phyloP scores from a whole-genome alignment of 2,113 vertebrate species.

The Pagrus major region DNA sequence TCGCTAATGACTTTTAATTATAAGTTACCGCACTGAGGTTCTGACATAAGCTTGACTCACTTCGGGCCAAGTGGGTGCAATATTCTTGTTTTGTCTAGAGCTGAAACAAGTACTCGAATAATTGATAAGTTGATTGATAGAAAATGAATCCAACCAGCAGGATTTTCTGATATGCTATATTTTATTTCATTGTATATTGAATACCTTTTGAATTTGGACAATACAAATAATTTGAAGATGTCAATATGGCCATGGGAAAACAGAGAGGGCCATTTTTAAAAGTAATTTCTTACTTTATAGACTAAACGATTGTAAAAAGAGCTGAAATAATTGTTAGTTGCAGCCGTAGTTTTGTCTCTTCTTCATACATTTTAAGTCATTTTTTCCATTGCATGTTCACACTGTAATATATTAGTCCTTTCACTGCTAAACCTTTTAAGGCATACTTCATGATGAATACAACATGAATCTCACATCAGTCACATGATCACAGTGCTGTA shows the following conservation, averaged over 20 bases:
- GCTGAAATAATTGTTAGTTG: not conserved
- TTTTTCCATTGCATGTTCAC: not conserved
- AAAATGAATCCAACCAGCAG: not conserved
- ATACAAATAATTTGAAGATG: not conserved
- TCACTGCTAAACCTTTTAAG: not conserved
- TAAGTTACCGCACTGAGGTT: conserved; percentile 28
- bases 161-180: not conserved
- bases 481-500: not conserved
- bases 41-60: not conserved
- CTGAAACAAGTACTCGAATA: not conserved
- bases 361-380: not conserved
- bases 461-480: not conserved
- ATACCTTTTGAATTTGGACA: not conserved
- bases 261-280: not conserved
- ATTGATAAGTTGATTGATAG: not conserved
- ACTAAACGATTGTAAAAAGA: not conserved
- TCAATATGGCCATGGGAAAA: not conserved
- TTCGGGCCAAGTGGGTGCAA: not conserved
- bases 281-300: not conserved
- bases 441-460: not conserved
- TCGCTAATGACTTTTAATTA: conserved; percentile 48
- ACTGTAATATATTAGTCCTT: not conserved
- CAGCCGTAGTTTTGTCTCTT: not conserved
- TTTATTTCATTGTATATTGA: not conserved
- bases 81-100: not conserved